Conservation (phyloP, 2,113 vertebrate species). For the Zosterops pallidus region DNA sequence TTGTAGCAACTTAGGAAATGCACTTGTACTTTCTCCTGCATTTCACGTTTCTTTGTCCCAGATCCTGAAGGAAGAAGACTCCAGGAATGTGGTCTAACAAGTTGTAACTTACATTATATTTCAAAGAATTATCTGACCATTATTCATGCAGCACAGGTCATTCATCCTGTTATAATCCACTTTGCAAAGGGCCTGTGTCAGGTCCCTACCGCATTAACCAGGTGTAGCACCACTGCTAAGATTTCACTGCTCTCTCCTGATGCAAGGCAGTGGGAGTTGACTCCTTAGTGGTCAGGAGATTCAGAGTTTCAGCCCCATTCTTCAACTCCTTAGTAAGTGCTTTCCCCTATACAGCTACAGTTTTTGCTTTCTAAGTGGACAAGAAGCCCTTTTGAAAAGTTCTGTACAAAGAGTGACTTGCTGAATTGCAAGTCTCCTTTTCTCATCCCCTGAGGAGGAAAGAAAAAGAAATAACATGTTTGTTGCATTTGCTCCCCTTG, state of each 20-base stretch:
- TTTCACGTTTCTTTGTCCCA: not conserved
- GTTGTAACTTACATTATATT: constrained; percentile 39
- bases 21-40: constrained; percentile 28
- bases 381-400: not conserved
- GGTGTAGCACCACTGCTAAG: not conserved
- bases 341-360: not conserved
- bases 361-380: not conserved
- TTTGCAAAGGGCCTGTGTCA: not conserved
- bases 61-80: not conserved
- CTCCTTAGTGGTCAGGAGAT: not conserved
- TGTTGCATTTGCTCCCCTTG: not conserved
- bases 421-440: not conserved
- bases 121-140: not conserved
- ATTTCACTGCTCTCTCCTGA: not conserved
- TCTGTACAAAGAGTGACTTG: not conserved
- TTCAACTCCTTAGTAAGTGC: not conserved
- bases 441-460: not conserved
- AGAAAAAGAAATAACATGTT: not conserved
- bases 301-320: not conserved
- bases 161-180: not conserved
- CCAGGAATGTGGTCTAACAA: not conserved
- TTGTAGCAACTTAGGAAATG: constrained; percentile 50
- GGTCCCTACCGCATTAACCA: not conserved
- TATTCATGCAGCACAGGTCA: not conserved
- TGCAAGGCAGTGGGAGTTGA: not conserved